Evolutionary conservation across 1,140 invertebrate species (phyloP), one percentile per base, ranked within the genome.

Genomic region (Parapsyche elsis): DNA sequence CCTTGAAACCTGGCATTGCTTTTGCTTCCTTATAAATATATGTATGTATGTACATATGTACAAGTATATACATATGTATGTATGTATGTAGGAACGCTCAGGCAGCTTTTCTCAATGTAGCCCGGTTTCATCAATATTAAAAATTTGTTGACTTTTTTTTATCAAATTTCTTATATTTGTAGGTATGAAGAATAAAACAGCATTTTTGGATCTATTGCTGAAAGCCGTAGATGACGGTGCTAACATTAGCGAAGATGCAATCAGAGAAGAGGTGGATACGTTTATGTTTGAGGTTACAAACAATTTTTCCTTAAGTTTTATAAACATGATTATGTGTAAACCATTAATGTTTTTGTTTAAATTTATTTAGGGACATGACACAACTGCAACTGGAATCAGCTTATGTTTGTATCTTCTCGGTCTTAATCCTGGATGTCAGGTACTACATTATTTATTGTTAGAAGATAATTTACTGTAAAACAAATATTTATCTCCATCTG

Each of bases 251-350:
- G 90, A 92, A 81, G 89, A 91, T 70, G 92, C 94, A 84, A 94
- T 96, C 59, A 88, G 93, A 67, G 94, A 96, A 85, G 95, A 96
- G 89, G 94, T 95, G 16, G 94, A 95, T 84, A 96, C 95, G 5
- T 96, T 96, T 84, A 95, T 94, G 92, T 94, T 95, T 86, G 93
- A 93, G 88, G 93, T 93, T 78, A 84, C 84, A 49, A 21, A 53
- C 10, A 53, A 14, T 53, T 53, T 53, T 53, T 53, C n/a, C n/a
- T n/a, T n/a, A n/a, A n/a, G n/a, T n/a, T n/a, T 46, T 46, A 5
- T 46, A 46, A 7, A 46, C 12, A 46, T 12, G 5, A 46, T 12
- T 46, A 12, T 46, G 49, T 53, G 12, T 14, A 2, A 14, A 14
- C 12, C 16, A 53, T 53, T 12, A 14, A n/a, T n/a, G n/a, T 53